phyloP scores from a whole-genome alignment of 37 sponge, comb jelly and placozoan species.

The Trichoplax adhaerens region DNA sequence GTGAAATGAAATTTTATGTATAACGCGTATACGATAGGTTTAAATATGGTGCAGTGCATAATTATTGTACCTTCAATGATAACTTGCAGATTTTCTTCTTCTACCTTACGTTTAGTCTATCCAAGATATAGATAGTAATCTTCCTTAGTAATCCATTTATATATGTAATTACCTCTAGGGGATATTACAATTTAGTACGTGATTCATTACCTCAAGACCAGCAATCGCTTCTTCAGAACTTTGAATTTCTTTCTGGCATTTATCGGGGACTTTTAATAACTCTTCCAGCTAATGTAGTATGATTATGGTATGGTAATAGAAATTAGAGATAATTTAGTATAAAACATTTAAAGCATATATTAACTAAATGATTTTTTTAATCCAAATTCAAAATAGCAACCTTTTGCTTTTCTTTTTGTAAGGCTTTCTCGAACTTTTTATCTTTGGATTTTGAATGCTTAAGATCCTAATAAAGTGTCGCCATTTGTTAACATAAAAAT shows the following conservation, averaged over 20 bases:
- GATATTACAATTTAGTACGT: constrained; percentile 3
- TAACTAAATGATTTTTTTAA: constrained; percentile 1
- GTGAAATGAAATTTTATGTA: too few species aligned
- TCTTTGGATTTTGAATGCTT: constrained; percentile 54
- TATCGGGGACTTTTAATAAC: constrained; percentile 53
- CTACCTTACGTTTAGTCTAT: constrained; percentile 27
- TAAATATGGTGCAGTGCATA: too few species aligned
- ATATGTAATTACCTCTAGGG: not conserved
- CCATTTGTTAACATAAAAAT: not conserved
- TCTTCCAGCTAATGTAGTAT: constrained; percentile 18
- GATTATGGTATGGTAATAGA: not conserved
- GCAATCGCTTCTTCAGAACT: constrained; percentile 26
- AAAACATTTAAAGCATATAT: not conserved
- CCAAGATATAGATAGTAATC: not conserved
- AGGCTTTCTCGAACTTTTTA: constrained; percentile 45
- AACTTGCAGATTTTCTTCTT: constrained; percentile 44
- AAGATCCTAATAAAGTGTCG: constrained; percentile 29
- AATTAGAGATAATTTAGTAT: not conserved
- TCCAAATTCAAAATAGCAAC: constrained; percentile 5
- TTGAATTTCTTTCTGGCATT: constrained; percentile 40
- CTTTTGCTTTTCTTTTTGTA: constrained; percentile 68
- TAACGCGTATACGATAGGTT: too few species aligned
- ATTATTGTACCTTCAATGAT: constrained; percentile 9
- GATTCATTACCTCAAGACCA: constrained; percentile 38
- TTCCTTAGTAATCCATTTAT: too few species aligned